Conservation (phyloP, 1,140 invertebrate genomes). For the Eriocheir sinensis region DNA sequence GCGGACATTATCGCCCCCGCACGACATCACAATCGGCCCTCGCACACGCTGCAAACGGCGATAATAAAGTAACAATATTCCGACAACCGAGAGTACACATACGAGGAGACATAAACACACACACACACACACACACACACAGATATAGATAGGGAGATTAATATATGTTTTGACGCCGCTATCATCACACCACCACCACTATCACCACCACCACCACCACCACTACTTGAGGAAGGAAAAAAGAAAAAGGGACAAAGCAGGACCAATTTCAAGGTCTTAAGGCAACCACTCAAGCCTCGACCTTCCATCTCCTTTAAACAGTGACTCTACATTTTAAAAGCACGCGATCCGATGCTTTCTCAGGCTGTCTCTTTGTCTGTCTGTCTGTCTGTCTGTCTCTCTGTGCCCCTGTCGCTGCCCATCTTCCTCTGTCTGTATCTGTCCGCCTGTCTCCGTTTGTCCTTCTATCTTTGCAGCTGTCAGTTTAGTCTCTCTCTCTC, state of each 20-base stretch:
- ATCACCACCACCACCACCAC: too few species aligned
- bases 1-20: neutral
- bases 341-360: neutral
- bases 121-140: neutral
- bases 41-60: neutral
- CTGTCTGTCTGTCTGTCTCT: neutral
- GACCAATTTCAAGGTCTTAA: neutral
- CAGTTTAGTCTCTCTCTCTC: too few species aligned
- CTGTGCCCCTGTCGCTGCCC: neutral
- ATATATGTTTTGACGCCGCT: neutral
- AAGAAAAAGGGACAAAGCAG: neutral
- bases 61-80: too few species aligned
- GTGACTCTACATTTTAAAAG: too few species aligned
- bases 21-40: too few species aligned
- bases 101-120: neutral
- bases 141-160: neutral
- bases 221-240: neutral
- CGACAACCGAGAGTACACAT: too few species aligned
- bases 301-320: conserved; percentile 11
- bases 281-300: neutral
- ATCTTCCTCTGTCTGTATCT: too few species aligned
- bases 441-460: too few species aligned
- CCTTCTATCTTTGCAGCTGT: too few species aligned
- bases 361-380: neutral
- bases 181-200: too few species aligned